phyloP scores from a whole-genome alignment of 23 tunicate species.

The Phallusia fumigata region DNA sequence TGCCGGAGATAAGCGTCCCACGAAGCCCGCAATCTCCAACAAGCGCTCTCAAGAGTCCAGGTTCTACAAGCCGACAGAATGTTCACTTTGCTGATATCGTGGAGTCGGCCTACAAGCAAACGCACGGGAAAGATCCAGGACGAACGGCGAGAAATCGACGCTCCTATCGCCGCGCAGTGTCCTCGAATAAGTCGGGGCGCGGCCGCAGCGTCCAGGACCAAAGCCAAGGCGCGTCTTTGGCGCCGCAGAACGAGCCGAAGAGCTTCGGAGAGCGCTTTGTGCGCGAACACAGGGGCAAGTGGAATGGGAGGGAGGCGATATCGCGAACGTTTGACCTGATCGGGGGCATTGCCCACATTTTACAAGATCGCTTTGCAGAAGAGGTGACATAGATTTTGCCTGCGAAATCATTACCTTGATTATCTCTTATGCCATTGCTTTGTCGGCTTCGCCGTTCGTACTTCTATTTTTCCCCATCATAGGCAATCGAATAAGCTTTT shows the following conservation, averaged over 20 bases:
- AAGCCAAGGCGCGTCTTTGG: neutral
- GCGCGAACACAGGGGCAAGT: neutral
- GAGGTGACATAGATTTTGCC: neutral
- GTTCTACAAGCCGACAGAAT: neutral
- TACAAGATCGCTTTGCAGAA: conserved; percentile 5
- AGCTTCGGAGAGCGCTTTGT: neutral
- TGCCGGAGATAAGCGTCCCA: too few species aligned
- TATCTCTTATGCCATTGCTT: too few species aligned
- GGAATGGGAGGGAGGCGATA: conserved; percentile 17
- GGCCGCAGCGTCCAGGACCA: neutral
- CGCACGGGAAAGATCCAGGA: neutral
- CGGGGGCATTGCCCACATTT: neutral
- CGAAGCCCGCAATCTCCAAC: too few species aligned
- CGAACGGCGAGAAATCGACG: neutral
- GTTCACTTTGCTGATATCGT: neutral
- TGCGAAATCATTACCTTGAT: too few species aligned
- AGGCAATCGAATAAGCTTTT: too few species aligned
- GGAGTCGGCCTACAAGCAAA: neutral
- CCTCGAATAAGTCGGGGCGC: neutral
- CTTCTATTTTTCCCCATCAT: too few species aligned
- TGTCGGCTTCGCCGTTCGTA: too few species aligned
- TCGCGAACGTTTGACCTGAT: conserved; percentile 15
- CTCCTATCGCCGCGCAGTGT: neutral
- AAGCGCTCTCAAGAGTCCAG: too few species aligned
- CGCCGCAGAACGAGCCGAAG: neutral